Evolutionary conservation across 2,797 vertebrate genomes (phyloP), one percentile per base, ranked within the genome.

Genomic region (Pempheris klunzingeri): DNA sequence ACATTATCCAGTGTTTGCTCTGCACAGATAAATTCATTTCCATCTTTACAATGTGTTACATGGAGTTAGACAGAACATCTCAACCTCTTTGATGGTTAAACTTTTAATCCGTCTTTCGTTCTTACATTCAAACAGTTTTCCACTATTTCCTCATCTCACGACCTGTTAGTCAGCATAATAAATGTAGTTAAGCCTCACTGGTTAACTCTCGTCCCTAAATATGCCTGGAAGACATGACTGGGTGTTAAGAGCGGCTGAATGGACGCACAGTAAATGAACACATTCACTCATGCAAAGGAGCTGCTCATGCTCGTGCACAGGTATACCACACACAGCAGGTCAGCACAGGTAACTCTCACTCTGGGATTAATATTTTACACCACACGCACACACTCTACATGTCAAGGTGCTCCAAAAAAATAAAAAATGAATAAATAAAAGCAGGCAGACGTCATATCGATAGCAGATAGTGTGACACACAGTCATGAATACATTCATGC

Each of bases 401-500:
- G 50, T 49, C 12, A 28, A n/a, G n/a, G n/a, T n/a, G n/a, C n/a
- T n/a, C n/a, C n/a, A n/a, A n/a, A 34, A 44, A n/a, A 22, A 84
- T 34, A 41, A 28, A 41, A 17, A 30, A 30, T 20, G 17, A n/a
- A 59, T 14, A 20, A 13, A 49, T 52, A 7, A 34, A 44, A 24
- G 6, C 17, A 26, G n/a, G 24, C 3, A 11, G 6, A 38, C 22
- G 28, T 43, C 8, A 50, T 44, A 20, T 57, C 15, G 77, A 59
- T 53, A 20, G 62, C 6, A 15, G 41, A 52, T 60, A 22, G 50
- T 78, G 60, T 67, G 65, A 72, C 52, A 52, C 20, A 13, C 50
- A 65, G 20, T 72, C 78, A 70, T 78, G 70, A 70, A 79, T 75
- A 54, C 61, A 77, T 74, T 59, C 74, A 63, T 54, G 39, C 41